These are phyloP conservation scores for Takifugu rubripes DNA, from an alignment of 2,797 vertebrate species.

Conservation along the genomic window DNA sequence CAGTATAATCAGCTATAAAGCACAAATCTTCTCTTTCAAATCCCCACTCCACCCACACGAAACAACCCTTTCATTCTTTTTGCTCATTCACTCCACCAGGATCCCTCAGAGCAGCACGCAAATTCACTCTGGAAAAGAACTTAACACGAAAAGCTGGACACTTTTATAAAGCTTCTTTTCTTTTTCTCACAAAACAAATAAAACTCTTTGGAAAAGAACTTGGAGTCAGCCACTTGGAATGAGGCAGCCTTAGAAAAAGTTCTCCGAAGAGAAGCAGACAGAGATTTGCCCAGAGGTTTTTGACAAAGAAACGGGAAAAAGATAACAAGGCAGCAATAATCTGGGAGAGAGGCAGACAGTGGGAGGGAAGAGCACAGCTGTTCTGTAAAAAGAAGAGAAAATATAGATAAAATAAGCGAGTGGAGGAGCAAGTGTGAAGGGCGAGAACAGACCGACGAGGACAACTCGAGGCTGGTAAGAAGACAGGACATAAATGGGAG, in stretches of 20 bases:
- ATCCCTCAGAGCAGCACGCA: constrained; percentile 42
- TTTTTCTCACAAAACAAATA: neutral
- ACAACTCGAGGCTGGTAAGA: constrained; percentile 23
- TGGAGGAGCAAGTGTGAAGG: constrained; percentile 59
- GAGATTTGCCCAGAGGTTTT: constrained; percentile 48
- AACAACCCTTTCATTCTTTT: constrained; percentile 59
- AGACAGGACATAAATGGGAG: constrained; percentile 10
- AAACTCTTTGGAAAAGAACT: constrained; percentile 27
- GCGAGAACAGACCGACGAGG: constrained; percentile 27
- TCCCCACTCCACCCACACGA: constrained; percentile 59
- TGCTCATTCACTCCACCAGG: constrained; percentile 53
- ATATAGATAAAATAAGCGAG: constrained; percentile 57
- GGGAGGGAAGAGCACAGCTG: constrained; percentile 59
- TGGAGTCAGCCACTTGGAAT: constrained; percentile 36
- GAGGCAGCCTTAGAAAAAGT: constrained; percentile 36
- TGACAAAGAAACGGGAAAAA: constrained; percentile 42
- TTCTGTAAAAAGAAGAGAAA: constrained; percentile 35
- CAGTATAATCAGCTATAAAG: constrained; percentile 38
- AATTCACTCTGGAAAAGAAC: constrained; percentile 42
- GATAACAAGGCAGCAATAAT: constrained; percentile 49
- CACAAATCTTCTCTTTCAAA: constrained; percentile 40
- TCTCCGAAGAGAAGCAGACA: constrained; percentile 21
- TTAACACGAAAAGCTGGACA: constrained; percentile 27
- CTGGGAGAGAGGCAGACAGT: constrained; percentile 23
- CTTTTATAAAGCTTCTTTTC: constrained; percentile 11